These are phyloP conservation scores for Lagopus muta DNA, from an alignment of 2,113 vertebrate species.

Conservation along the genomic window DNA sequence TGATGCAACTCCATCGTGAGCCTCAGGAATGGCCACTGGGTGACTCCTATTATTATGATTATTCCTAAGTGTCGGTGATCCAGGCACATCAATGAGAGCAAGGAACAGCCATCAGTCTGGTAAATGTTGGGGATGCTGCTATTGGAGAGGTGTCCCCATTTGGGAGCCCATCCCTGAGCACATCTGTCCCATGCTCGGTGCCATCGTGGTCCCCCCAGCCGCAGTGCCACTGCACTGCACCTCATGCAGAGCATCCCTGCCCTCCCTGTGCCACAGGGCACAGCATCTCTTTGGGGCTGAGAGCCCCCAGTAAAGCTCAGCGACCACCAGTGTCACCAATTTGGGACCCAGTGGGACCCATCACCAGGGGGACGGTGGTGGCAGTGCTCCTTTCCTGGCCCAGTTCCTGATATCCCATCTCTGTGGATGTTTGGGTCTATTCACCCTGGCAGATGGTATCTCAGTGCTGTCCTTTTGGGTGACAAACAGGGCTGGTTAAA, in stretches of 20 bases:
- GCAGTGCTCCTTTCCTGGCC: not conserved
- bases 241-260: rapidly evolving
- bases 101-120: rapidly evolving
- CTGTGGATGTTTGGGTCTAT: not conserved
- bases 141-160: not conserved
- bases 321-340: not conserved
- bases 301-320: not conserved
- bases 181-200: not conserved
- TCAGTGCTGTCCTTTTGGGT: not conserved
- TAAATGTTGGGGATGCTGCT: rapidly evolving
- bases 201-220: not conserved
- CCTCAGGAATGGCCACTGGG: not conserved
- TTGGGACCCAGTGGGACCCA: not conserved
- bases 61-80: rapidly evolving
- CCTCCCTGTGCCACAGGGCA: not conserved
- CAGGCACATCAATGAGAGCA: rapidly evolving
- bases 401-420: rapidly evolving
- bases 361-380: too few relatives aligned
- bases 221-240: rapidly evolving
- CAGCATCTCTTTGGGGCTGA: not conserved
- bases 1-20: not conserved
- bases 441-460: not conserved
- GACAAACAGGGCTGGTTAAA: not conserved
- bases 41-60: not conserved
- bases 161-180: not conserved